Percentiles rank a stretch among this genome's conserved stretches.
Conservation (phyloP, 2,797 vertebrate species). For the Argyrosomus regius region DNA sequence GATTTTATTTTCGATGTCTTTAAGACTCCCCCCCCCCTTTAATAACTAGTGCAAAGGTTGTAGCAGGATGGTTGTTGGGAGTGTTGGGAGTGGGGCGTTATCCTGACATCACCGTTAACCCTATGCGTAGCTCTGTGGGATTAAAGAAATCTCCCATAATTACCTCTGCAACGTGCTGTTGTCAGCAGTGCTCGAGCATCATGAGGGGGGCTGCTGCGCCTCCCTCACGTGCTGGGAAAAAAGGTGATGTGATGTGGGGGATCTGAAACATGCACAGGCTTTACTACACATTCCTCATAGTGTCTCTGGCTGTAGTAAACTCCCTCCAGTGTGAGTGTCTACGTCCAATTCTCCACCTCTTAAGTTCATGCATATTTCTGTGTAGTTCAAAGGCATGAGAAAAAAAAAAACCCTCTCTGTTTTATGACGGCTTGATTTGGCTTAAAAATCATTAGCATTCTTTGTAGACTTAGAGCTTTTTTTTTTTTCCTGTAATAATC, state of each 20-base stretch:
- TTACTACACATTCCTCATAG: constrained; percentile 38
- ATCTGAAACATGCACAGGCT: constrained; percentile 16
- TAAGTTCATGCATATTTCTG: constrained; percentile 42
- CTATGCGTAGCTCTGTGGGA: constrained; percentile 8
- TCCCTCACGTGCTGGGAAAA: constrained; percentile 49
- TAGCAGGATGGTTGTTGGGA: not conserved
- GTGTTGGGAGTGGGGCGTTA: not conserved
- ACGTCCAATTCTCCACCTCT: not conserved
- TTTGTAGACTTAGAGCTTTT: constrained; percentile 78
- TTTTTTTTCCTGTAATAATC: constrained; percentile 55
- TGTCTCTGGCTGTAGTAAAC: constrained; percentile 26
- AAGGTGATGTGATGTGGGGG: constrained; percentile 3
- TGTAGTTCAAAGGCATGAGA: constrained; percentile 69
- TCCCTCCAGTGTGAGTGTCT: not conserved
- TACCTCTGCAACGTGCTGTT: constrained; percentile 7
- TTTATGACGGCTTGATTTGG: constrained; percentile 78
- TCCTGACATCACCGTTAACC: constrained; percentile 13
- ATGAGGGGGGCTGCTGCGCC: not conserved
- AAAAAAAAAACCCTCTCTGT: constrained; percentile 28
- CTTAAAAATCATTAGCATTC: constrained; percentile 84
- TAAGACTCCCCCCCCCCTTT: rapidly evolving
- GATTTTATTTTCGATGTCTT: constrained; percentile 28
- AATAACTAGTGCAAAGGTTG: constrained; percentile 27
- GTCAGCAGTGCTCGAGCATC: not conserved
- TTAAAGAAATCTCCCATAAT: constrained; percentile 65